Evolutionary conservation across 1,140 invertebrate genomes (phyloP), one percentile per base, ranked within the genome.

Genomic region (Triops cancriformis): DNA sequence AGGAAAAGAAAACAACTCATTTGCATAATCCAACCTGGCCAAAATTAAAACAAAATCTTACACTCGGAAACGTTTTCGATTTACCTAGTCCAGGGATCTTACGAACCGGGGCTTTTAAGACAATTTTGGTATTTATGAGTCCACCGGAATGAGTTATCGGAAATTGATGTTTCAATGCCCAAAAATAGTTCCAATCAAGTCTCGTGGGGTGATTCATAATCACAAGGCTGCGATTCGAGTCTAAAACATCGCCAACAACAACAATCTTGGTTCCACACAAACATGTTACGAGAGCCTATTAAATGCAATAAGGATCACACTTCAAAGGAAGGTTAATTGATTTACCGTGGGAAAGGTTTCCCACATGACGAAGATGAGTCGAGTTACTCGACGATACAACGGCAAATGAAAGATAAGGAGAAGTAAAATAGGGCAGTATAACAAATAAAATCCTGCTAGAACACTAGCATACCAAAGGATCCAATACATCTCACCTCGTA

Each of bases 111-210:
- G 51, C 9, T 64, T 64, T 64, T 64, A 64, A 64, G 14, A 64
- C n/a, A n/a, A 64, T 14, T 64, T 64, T 64, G 18, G 51, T n/a
- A 18, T 64, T 64, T 6, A 14, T 64, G 23, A 64, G 6, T n/a
- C 51, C 51, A 12, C 18, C 18, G 9, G 51, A 64, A 9, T 3
- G 9, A 64, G 23, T 23, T 64, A 64, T 23, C 18, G 51, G 51
- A 23, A 64, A 64, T 18, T 64, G 51, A 64, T 64, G 51, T 64
- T 64, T 64, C 23, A 64, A 18, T n/a, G n/a, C 51, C 51, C 51
- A 64, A 64, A 64, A 64, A 64, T 64, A 64, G 51, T 64, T 64
- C 51, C 51, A 64, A 64, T 64, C 51, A 18, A 64, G 51, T 18
- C 51, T 64, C 14, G 51, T 64, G 5, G 51, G 51, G 23, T 64